Evolutionary conservation across 2,888 invertebrate species (phyloP).

Genomic region (Agrochola litura): DNA sequence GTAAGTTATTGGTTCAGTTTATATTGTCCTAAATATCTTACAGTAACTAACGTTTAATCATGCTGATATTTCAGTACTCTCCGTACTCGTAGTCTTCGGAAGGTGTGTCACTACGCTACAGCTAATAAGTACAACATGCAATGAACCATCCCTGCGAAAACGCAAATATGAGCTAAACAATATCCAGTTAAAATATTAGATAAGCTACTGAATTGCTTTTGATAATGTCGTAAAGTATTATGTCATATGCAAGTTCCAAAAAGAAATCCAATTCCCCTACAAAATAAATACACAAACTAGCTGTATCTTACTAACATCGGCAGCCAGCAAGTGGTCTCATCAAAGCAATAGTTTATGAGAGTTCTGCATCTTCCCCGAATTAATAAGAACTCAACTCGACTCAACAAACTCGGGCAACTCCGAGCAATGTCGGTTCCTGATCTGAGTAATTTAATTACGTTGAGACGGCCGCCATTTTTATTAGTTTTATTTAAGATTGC

Average conservation of each 20-base stretch:
- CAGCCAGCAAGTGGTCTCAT: slow-evolving; percentile 9
- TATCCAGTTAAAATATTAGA: background rate
- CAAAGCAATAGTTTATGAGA: slow-evolving; percentile 41
- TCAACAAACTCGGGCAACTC: slow-evolving; percentile 40
- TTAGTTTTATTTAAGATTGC: slow-evolving; percentile 44
- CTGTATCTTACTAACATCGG: slow-evolving; percentile 14
- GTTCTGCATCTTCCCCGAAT: slow-evolving; percentile 37
- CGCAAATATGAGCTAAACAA: background rate
- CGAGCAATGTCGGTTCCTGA: slow-evolving; percentile 52
- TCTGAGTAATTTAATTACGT: slow-evolving; percentile 57
- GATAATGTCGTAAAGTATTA: too few species aligned
- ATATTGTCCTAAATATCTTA: background rate
- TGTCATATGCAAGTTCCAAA: background rate
- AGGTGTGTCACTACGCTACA: background rate
- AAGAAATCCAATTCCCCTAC: background rate
- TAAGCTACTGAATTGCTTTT: background rate
- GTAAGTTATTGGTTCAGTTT: background rate
- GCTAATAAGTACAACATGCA: background rate
- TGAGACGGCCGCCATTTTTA: slow-evolving; percentile 43
- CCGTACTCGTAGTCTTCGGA: background rate
- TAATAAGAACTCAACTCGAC: slow-evolving; percentile 35
- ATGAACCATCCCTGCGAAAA: background rate
- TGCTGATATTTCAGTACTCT: background rate
- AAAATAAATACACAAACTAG: slow-evolving; percentile 1
- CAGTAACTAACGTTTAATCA: background rate